Base-by-base conservation (phyloP, 2,797 vertebrate species). In the Cuniculus paca region DNA sequence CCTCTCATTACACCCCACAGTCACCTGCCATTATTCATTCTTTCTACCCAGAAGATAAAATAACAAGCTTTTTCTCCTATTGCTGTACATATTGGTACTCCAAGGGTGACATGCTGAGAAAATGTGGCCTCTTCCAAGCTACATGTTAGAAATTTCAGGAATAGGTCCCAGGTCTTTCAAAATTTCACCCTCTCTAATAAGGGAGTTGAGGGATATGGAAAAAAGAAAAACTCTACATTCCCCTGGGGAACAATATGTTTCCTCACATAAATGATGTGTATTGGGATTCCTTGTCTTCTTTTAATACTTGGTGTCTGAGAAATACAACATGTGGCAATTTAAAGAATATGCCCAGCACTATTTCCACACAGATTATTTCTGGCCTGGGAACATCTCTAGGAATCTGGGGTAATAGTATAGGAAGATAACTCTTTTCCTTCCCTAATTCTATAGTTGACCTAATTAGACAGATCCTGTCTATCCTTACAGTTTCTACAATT, bases 161-260 rank as follows among this genome's bases (percentile, higher is more conserved):
- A 97, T 94, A 90, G 60, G 16, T 88, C 56, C 34, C 36, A 85
- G 10, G 28, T n/a, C 58, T 60, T 94, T 81, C 74, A 80, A 90
- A 92, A 94, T 88, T 93, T 96, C 82, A 94, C n/a, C 10, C 84
- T 93, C 78, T 93, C 61, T 95, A 91, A 95, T 91, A 92, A 91
- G 31, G n/a, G 24, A 45, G 20, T 17, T 61, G 12, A 93, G 31
- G 4, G 5, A 36, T 82, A n/a, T 61, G 60, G 88, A 74, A 26
- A 75, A 61, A 91, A 52, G 50, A 93, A 97, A 58, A 58, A 10
- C 83, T 72, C 70, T 34, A n/a, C 34, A 45, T 65, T 5, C 58
- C 8, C 34, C 24, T 31, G 56, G 42, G 85, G 74, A 95, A 31
- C 22, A n/a, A 36, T 48, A 10, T 52, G 36, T 80, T 90, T 94